phyloP scores from a whole-genome alignment of 2,888 invertebrate genomes.

The Hanleya hanleyi region DNA sequence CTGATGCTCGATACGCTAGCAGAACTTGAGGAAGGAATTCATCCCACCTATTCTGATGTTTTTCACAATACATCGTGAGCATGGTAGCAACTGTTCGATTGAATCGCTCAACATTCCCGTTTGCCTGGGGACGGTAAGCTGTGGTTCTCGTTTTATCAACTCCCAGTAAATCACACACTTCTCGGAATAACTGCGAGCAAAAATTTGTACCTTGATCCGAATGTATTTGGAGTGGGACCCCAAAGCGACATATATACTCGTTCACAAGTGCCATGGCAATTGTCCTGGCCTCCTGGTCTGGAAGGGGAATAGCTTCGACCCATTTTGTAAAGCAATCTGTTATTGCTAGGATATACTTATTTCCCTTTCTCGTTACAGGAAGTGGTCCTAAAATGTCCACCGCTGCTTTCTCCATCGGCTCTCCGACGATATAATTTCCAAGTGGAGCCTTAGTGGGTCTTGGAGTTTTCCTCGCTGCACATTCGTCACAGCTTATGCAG shows the following conservation, averaged over 20 bases:
- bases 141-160: slow-evolving; percentile 1
- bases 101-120: slow-evolving; percentile 1
- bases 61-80: slow-evolving; percentile 20
- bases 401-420: neutral
- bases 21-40: slow-evolving; percentile 22
- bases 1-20: slow-evolving; percentile 37
- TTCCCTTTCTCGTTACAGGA: neutral
- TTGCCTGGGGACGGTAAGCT: neutral
- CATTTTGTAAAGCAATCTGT: neutral
- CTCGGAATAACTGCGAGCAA: neutral
- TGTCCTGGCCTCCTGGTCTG: neutral
- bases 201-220: neutral
- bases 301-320: neutral
- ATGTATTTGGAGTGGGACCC: neutral
- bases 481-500: neutral
- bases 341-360: neutral
- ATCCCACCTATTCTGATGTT: slow-evolving; percentile 29
- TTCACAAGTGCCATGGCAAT: neutral
- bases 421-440: neutral
- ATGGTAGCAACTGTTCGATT: slow-evolving; percentile 34
- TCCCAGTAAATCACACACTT: neutral
- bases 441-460: neutral
- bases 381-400: neutral
- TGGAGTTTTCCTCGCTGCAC: neutral
- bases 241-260: neutral